phyloP scores from a whole-genome alignment of 2,113 vertebrate genomes.

The Caretta caretta region DNA sequence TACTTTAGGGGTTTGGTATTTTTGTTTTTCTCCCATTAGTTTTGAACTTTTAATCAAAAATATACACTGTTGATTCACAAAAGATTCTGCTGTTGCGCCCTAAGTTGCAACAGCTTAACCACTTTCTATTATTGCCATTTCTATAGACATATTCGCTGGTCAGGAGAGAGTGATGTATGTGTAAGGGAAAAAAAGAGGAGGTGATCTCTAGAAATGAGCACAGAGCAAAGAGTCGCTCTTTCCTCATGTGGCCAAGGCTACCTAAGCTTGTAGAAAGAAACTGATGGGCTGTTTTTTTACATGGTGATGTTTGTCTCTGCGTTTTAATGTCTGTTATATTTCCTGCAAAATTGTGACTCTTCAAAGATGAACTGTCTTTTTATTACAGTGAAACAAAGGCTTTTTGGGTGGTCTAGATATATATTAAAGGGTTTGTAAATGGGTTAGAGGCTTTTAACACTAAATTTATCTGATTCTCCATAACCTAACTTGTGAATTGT shows the following conservation, averaged over 20 bases:
- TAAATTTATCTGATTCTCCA: not conserved
- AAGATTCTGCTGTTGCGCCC: not conserved
- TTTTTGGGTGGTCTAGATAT: not conserved
- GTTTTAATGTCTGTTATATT: not conserved
- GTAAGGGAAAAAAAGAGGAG: not conserved
- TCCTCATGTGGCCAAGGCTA: not conserved
- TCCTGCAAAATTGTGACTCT: not conserved
- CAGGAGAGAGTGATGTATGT: not conserved
- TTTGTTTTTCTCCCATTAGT: too few relatives aligned
- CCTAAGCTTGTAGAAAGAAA: not conserved
- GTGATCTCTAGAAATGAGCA: not conserved
- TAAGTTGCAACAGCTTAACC: not conserved
- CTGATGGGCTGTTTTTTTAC: not conserved
- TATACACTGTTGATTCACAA: too few relatives aligned
- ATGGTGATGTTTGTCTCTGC: not conserved
- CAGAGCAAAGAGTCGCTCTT: not conserved
- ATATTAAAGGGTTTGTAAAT: too few relatives aligned
- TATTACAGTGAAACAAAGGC: not conserved
- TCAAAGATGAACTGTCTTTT: not conserved
- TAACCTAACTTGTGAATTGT: not conserved
- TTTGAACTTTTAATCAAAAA: too few relatives aligned
- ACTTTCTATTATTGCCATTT: not conserved
- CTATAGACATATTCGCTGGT: not conserved
- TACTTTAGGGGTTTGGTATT: not conserved
- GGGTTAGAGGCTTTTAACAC: not conserved